A percentile compares a stretch with the other conserved stretches of the same genome.
Evolutionary conservation across 2,888 invertebrate genomes (phyloP).

Genomic region (Himalopsyche tibetana): DNA sequence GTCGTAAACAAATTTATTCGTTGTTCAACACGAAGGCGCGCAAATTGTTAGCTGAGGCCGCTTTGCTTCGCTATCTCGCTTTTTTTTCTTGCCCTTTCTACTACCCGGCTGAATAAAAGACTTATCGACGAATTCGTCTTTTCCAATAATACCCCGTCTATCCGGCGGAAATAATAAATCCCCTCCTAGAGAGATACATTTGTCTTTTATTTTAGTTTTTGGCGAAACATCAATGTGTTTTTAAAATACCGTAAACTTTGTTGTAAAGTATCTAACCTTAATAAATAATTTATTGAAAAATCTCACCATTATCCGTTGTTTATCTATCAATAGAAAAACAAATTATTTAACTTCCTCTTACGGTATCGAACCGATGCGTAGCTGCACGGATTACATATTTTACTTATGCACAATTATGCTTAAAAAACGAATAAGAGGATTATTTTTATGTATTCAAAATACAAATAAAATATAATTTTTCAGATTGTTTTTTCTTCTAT

Average conservation of each 20-base stretch:
- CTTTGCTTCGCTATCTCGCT: neutral
- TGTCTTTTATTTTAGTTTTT: neutral
- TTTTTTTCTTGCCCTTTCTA: neutral
- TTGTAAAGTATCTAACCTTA: too few species aligned
- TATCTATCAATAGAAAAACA: too few species aligned
- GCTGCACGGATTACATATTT: too few species aligned
- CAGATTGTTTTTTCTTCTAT: too few species aligned
- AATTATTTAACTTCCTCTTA: too few species aligned
- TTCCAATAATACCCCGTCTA: slow-evolving; percentile 9
- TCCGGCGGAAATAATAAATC: neutral
- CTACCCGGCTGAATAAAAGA: neutral
- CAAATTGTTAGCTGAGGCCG: neutral
- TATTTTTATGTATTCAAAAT: too few species aligned
- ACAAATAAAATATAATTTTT: too few species aligned
- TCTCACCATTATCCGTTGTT: too few species aligned
- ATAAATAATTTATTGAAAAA: too few species aligned
- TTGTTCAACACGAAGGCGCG: slow-evolving; percentile 24
- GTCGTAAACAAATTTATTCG: slow-evolving; percentile 31
- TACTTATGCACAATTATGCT: too few species aligned
- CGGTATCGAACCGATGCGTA: too few species aligned
- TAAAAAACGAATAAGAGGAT: too few species aligned
- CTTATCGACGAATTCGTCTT: slow-evolving; percentile 21
- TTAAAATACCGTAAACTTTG: neutral
- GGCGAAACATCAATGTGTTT: neutral
- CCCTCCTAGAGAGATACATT: neutral